Base-by-base conservation (phyloP, 1,140 invertebrate genomes). In the Lamellibrachia luymesi region DNA sequence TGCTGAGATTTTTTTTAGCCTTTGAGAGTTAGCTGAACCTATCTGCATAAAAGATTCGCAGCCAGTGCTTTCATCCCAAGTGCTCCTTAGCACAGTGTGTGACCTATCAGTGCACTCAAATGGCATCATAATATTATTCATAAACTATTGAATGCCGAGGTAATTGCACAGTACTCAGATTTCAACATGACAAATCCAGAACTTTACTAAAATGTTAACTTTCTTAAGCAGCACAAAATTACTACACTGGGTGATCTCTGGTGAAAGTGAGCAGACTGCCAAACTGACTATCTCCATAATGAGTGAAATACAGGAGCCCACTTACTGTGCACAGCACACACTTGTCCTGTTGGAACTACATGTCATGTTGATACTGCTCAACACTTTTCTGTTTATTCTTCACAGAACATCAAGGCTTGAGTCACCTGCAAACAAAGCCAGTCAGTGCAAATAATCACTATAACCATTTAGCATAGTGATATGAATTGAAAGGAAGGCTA, bases 161-260 rank as follows among this genome's bases (percentile, higher is more conserved):
- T 80, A 80, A 80, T 80, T 80, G 17, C 64, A 80, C 6, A 80
- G 64, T 80, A 80, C 64, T 80, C 64, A 80, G 64, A 80, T 80
- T 80, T 22, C 64, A 80, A 80, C 38, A 80, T 80, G 64, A 80
- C 64, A 80, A 80, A 80, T 80, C 64, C 64, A 80, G 64, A 22
- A 80, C 64, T 80, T 80, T 80, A 80, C 13, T 80, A 80, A 80
- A 22, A 22, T 80, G 64, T 80, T 80, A 80, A 80, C 64, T 80
- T 80, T 80, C 64, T 80, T 80, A 80, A 80, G 64, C 64, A 80
- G 64, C 64, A 80, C 25, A 80, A 80, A 80, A 80, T 80, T 80
- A 80, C 4, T 80, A 22, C 1, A 80, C 64, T 80, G 64, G 64
- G 64, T 80, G 64, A 80, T 80, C 64, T 80, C 64, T 80, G 8